Evolutionary conservation across 2,888 invertebrate genomes (phyloP).

Genomic region (Brachypterus glaber): DNA sequence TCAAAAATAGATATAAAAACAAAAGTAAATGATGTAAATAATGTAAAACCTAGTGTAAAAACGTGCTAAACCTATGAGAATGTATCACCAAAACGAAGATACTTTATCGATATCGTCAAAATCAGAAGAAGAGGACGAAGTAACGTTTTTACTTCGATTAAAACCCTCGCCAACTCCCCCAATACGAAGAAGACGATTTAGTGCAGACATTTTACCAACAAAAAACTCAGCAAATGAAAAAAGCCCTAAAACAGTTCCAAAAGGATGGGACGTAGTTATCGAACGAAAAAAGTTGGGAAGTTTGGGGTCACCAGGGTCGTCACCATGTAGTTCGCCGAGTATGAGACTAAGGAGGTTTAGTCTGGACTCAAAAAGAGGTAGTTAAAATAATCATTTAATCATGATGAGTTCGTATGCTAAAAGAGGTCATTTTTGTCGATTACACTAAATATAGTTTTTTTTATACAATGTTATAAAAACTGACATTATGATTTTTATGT

Average conservation of each 20-base stretch:
- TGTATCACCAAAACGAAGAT: background rate
- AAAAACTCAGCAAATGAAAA: slow-evolving; percentile 16
- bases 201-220: slow-evolving; percentile 13
- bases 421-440: too few relatives aligned
- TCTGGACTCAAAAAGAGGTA: slow-evolving; percentile 15
- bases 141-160: slow-evolving; percentile 36
- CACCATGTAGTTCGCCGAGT: slow-evolving; percentile 15
- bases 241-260: slow-evolving; percentile 12
- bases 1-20: too few relatives aligned
- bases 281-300: slow-evolving; percentile 24
- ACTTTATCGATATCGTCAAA: background rate
- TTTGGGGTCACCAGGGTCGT: slow-evolving; percentile 12
- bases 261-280: slow-evolving; percentile 37
- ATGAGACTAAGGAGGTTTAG: slow-evolving; percentile 21
- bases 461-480: too few relatives aligned
- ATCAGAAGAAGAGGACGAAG: slow-evolving; percentile 33
- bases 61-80: background rate
- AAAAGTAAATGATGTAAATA: too few relatives aligned
- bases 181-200: slow-evolving; percentile 26
- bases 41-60: too few relatives aligned
- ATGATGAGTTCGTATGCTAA: too few relatives aligned
- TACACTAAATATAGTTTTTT: too few relatives aligned
- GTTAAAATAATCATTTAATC: too few relatives aligned
- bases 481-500: too few relatives aligned
- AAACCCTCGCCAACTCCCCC: slow-evolving; percentile 37